Evolutionary conservation across 2,797 vertebrate species (phyloP).

Genomic region (Cephalopachus bancanus): DNA sequence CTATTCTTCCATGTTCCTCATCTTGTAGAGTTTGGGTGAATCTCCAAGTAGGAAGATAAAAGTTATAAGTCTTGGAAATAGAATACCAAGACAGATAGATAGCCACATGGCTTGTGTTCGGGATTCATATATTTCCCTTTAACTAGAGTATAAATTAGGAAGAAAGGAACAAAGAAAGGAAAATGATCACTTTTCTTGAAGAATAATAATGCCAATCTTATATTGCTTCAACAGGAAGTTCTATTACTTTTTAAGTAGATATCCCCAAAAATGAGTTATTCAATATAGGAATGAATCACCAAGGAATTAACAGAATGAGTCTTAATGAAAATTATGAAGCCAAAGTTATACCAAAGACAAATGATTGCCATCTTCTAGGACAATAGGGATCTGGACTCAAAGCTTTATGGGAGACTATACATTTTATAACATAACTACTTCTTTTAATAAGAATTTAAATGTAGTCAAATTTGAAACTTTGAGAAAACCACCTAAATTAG

Average conservation of each 20-base stretch:
- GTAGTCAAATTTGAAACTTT: conserved; percentile 32
- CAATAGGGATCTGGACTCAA: conserved; percentile 23
- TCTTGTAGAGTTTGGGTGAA: not conserved
- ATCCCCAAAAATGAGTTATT: conserved; percentile 41
- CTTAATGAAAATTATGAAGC: conserved; percentile 42
- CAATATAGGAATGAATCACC: not conserved
- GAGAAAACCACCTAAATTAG: conserved; percentile 34
- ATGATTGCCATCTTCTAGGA: conserved; percentile 16
- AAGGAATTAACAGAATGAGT: conserved; percentile 54
- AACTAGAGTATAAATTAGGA: not conserved
- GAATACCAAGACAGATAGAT: not conserved
- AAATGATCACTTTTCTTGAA: conserved; percentile 21
- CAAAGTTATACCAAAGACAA: not conserved
- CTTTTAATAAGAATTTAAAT: conserved; percentile 64
- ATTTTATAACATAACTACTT: conserved; percentile 69
- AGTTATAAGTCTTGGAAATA: not conserved
- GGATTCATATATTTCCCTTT: not conserved
- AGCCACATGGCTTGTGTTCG: not conserved
- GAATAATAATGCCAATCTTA: conserved; percentile 32
- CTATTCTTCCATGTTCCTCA: not conserved
- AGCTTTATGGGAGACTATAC: conserved; percentile 53
- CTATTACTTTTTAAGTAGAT: conserved; percentile 5
- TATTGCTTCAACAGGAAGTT: not conserved
- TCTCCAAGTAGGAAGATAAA: conserved; percentile 7
- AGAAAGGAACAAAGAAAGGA: not conserved